Conservation (phyloP, 1,140 invertebrate species). For the Zelostemma sp. region DNA sequence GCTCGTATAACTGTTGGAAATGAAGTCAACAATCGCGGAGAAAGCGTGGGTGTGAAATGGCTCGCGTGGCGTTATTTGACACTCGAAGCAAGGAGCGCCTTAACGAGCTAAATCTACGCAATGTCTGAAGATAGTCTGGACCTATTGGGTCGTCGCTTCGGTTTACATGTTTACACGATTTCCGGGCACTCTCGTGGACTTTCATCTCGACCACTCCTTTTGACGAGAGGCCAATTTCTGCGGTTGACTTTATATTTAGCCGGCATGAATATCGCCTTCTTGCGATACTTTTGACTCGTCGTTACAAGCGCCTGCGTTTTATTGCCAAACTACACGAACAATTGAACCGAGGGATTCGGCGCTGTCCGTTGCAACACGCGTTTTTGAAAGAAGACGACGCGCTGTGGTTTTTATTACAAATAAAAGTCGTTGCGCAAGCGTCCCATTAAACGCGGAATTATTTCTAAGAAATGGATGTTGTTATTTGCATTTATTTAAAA, state of each 20-base stretch:
- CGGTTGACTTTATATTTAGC: conserved; percentile 50
- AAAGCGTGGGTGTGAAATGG: conserved; percentile 20
- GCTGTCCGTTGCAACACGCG: too few species aligned
- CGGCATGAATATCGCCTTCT: conserved; percentile 37
- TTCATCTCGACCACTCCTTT: conserved; percentile 30
- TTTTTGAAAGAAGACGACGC: too few species aligned
- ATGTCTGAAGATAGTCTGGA: conserved; percentile 23
- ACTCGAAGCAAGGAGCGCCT: neutral
- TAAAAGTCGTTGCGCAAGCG: too few species aligned
- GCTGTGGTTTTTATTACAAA: too few species aligned
- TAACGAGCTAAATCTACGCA: conserved; percentile 13
- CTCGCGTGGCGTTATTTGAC: conserved; percentile 21
- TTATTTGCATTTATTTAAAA: too few species aligned
- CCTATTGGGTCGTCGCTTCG: conserved; percentile 17
- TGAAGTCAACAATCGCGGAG: neutral
- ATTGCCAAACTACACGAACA: too few species aligned
- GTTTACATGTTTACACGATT: conserved; percentile 25
- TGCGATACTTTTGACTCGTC: conserved; percentile 17
- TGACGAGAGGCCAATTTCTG: conserved; percentile 50
- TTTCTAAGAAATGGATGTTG: too few species aligned
- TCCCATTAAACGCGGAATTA: too few species aligned
- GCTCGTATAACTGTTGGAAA: neutral
- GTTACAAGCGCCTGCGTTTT: too few species aligned
- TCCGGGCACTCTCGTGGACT: conserved; percentile 16
- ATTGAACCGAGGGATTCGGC: too few species aligned